Base-by-base conservation (phyloP, 2,888 invertebrate species). In the Pterostichus niger region DNA sequence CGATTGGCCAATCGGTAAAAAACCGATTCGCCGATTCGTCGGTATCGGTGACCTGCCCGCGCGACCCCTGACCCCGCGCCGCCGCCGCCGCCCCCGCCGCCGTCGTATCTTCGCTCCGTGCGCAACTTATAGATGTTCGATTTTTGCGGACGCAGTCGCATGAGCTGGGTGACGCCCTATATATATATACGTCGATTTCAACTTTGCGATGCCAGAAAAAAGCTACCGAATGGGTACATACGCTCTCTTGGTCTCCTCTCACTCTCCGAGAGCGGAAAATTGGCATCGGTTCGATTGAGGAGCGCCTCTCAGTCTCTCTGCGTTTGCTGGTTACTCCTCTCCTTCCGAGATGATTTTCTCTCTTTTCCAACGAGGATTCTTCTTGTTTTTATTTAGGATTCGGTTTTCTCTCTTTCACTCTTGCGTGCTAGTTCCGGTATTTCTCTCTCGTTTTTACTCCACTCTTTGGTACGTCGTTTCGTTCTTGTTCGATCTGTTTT, bases 61-160 rank as follows among this genome's bases (percentile, higher is more conserved):
- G 52, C 81, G 75, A 61, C 44, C 82, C 59, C 75, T 75, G 75
- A 56, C 82, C 82, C 75, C 46, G 44, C 59, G 59, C 46, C 40
- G 13, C 44, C 46, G 44, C 31, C 56, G 59, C 40, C 35, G 35
- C 33, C 77, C 9, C 54, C 33, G 35, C 33, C 77, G 15, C 54
- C 33, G 77, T 46, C 81, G 64, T 64, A 71, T 82, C 82, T 75
- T 75, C 75, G 71, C 75, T 54, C 77, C 54, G 56, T 75, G 82
- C 75, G 82, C 82, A 82, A 82, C 82, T 82, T 89, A 89, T 89
- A 89, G 89, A 89, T 88, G 89, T 89, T 90, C 90, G 90, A 90
- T 90, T 89, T 89, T 89, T 89, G 89, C 87, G 87, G 88, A 89
- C 89, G 89, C 87, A 86, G 88, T 87, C 87, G 87, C 88, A 49